These are phyloP conservation scores for Polypedilum vanderplanki DNA, from an alignment of 1,140 invertebrate species.

Conservation along the genomic window DNA sequence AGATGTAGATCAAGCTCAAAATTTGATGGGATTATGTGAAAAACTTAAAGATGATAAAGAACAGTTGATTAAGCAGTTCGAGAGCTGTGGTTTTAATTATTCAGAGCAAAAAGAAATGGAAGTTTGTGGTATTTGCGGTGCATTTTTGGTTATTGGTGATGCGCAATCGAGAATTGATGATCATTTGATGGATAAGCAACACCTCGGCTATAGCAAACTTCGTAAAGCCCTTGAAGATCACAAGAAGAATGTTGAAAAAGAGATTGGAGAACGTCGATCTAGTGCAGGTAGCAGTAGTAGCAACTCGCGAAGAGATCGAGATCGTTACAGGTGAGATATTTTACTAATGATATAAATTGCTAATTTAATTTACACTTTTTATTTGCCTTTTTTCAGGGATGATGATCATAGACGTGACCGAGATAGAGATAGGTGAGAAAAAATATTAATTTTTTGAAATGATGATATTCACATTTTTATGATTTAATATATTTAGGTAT, in stretches of 20 bases:
- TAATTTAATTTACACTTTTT: neutral
- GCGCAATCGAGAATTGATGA: constrained; percentile 96
- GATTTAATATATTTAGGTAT: neutral
- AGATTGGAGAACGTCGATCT: neutral
- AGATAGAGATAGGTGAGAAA: neutral
- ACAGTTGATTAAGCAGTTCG: constrained; percentile 66
- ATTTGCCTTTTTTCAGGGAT: neutral
- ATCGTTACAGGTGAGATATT: neutral
- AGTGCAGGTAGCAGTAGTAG: neutral
- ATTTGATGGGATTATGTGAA: constrained; percentile 91
- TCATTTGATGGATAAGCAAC: constrained; percentile 96
- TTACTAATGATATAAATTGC: neutral
- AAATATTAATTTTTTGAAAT: neutral
- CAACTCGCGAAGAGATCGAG: neutral
- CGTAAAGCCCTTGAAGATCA: constrained; percentile 20
- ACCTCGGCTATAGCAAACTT: constrained; percentile 59
- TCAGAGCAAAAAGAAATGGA: constrained; percentile 88
- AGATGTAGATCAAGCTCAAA: constrained; percentile 94
- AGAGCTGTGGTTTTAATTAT: constrained; percentile 49
- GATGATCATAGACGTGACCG: constrained; percentile 5
- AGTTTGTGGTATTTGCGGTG: constrained; percentile 96
- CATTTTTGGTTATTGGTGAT: constrained; percentile 97
- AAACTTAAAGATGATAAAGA: constrained; percentile 90
- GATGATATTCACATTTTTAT: too few species aligned
- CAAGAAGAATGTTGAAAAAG: neutral